Evolutionary conservation across 2,888 invertebrate species (phyloP), one percentile per base, ranked within the genome.

Genomic region (Caenorhabditis sp.): DNA sequence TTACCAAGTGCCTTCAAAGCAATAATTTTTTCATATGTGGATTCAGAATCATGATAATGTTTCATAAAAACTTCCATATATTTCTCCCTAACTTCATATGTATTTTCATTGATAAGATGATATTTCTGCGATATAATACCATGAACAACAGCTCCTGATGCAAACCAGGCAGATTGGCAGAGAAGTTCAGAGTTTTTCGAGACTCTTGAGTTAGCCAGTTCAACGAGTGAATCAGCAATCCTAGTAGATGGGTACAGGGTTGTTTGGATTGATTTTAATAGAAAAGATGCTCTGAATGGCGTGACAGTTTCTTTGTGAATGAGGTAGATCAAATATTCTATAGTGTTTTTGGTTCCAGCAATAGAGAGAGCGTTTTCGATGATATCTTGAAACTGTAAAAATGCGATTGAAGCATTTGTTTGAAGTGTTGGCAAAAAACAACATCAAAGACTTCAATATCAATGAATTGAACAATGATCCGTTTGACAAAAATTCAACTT

Each of bases 1-100:
- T 87, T 87, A 70, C 78, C 82, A 50, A 86, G 59, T 27, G 84
- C 70, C 73, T 86, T 85, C 64, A 87, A 67, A 59, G 80, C 79
- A 52, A 86, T 73, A 49, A 86, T 63, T 73, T 84, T 83, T 68
- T 85, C 81, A 76, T 80, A 81, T 50, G 66, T 62, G 64, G 68
- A 70, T 14, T 70, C 69, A 23, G 79, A 70, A 23, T 66, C 36
- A 23, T 71, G 63, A 71, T 70, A 77, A 54, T 66, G 68, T 38
- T 73, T 60, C 68, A 75, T 63, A 57, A 83, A 67, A 53, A 76
- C 54, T 43, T 70, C 63, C 36, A 78, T 58, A 72, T 71, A 81
- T 68, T 77, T 72, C 53, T 78, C 67, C 77, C 83, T 82, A 57
- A 78, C 60, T 62, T 67, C 70, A n/a, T 58, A 59, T 36, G 72